Evolutionary conservation across 2,113 vertebrate genomes (phyloP).

Genomic region (Passerina amoena): DNA sequence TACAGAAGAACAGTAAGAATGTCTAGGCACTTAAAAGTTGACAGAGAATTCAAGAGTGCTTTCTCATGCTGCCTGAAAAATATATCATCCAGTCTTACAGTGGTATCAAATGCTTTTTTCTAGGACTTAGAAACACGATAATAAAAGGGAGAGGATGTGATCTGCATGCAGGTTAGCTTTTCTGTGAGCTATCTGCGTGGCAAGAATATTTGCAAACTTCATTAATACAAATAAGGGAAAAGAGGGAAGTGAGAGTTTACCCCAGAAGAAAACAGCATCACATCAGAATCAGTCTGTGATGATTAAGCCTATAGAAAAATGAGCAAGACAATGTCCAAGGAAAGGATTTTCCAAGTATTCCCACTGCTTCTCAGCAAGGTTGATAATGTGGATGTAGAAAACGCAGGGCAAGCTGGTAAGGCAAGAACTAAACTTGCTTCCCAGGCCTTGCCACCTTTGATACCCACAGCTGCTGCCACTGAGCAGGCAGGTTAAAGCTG

Average conservation of each 20-base stretch:
- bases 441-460: neutral
- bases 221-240: neutral
- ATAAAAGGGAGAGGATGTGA: slow-evolving; percentile 16
- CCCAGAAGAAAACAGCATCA: neutral
- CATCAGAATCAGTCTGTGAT: neutral
- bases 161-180: slow-evolving; percentile 52
- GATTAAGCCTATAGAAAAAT: neutral
- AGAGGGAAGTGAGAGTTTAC: neutral
- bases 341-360: neutral
- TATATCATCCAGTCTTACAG: slow-evolving; percentile 29
- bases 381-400: neutral
- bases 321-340: neutral
- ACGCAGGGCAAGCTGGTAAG: neutral
- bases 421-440: neutral
- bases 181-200: slow-evolving; percentile 16
- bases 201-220: slow-evolving; percentile 31
- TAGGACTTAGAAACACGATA: slow-evolving; percentile 21
- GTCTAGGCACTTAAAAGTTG: slow-evolving; percentile 62
- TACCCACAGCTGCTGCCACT: neutral
- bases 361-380: neutral
- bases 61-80: slow-evolving; percentile 56
- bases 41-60: slow-evolving; percentile 39
- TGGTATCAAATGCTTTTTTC: slow-evolving; percentile 47
- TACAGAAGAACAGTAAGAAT: slow-evolving; percentile 25
- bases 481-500: neutral